phyloP scores from a whole-genome alignment of 1,140 invertebrate species.

The Anthonomus grandis region DNA sequence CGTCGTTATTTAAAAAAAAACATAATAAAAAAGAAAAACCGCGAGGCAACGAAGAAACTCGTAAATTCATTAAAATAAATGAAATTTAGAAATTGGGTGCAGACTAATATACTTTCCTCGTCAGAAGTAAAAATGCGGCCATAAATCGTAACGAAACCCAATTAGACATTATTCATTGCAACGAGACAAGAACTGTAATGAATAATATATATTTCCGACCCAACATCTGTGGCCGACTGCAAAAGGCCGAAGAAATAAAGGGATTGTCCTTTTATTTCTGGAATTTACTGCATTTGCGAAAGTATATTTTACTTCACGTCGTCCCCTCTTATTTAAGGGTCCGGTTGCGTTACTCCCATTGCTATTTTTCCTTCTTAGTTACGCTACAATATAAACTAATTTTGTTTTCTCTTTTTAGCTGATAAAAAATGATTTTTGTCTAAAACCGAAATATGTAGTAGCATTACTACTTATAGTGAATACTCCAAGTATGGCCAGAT shows the following conservation, averaged over 20 bases:
- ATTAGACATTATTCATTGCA: conserved; percentile 33
- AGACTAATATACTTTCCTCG: conserved; percentile 28
- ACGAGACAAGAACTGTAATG: conserved; percentile 33
- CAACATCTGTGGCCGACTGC: conserved; percentile 40
- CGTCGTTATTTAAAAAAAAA: background rate
- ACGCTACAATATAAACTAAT: too few relatives aligned
- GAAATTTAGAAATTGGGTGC: conserved; percentile 26
- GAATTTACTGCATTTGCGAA: conserved; percentile 31
- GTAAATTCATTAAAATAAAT: conserved; percentile 31
- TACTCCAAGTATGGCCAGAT: too few relatives aligned
- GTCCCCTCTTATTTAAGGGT: too few relatives aligned
- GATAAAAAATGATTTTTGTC: too few relatives aligned
- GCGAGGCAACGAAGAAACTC: background rate
- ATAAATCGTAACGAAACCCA: conserved; percentile 32
- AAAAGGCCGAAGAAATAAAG: conserved; percentile 38
- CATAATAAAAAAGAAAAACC: background rate
- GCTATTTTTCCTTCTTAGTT: too few relatives aligned
- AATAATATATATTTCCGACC: conserved; percentile 38
- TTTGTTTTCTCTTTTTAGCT: too few relatives aligned
- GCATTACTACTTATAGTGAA: too few relatives aligned
- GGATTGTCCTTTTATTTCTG: conserved; percentile 39
- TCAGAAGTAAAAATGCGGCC: conserved; percentile 31
- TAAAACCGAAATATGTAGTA: too few relatives aligned
- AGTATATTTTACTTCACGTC: conserved; percentile 23
- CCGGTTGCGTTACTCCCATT: too few relatives aligned